These are phyloP conservation scores for Polietes domitor DNA, from an alignment of 2,888 invertebrate genomes.

Conservation along the genomic window DNA sequence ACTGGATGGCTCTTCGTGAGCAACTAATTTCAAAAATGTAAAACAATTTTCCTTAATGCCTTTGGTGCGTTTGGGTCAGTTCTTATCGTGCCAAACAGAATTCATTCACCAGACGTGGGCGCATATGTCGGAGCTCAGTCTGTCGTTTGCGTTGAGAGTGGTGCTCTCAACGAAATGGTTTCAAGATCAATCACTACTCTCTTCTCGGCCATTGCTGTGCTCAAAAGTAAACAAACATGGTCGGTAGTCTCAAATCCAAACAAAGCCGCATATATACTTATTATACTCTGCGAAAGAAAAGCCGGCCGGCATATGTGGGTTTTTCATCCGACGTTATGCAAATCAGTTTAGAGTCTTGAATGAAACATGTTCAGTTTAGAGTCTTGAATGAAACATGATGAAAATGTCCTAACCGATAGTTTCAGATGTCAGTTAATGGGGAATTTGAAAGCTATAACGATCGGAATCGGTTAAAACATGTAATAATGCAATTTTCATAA, in stretches of 20 bases:
- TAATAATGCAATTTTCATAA: no score
- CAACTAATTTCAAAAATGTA: conserved; percentile 76
- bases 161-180: conserved; percentile 15
- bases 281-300: conserved; percentile 24
- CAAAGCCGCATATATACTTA: conserved; percentile 47
- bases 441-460: no score
- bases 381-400: no score
- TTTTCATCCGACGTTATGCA: no score
- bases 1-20: conserved; percentile 79
- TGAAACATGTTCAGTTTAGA: no score
- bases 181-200: conserved; percentile 9
- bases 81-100: conserved; percentile 65
- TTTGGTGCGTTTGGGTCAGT: conserved; percentile 61
- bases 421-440: no score
- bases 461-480: no score
- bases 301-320: conserved; percentile 52
- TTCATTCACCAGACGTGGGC: conserved; percentile 51
- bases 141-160: conserved; percentile 26
- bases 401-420: no score
- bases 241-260: conserved; percentile 51
- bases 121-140: conserved; percentile 8
- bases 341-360: no score
- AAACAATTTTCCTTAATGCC: conserved; percentile 70
- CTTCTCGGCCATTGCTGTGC: not conserved
- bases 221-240: conserved; percentile 59